These are phyloP conservation scores for Apoderus coryli DNA, from an alignment of 2,888 invertebrate genomes.

Conservation along the genomic window DNA sequence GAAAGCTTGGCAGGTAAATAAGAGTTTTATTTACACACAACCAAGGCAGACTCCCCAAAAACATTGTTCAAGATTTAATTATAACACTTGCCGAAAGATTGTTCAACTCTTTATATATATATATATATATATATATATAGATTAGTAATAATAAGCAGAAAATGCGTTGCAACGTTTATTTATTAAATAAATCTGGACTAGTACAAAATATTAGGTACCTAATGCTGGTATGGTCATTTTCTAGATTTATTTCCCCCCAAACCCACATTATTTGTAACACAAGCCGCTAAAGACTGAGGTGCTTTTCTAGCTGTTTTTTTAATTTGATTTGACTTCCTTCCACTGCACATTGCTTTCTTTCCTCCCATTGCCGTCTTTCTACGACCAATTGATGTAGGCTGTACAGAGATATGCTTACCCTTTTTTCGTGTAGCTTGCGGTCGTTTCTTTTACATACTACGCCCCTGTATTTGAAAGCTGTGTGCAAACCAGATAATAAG, in stretches of 20 bases:
- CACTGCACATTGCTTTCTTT: constrained; percentile 5
- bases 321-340: constrained; percentile 3
- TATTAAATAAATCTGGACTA: too few species aligned
- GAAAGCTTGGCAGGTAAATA: too few species aligned
- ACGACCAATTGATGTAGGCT: constrained; percentile 5
- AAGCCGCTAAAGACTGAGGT: not conserved
- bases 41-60: too few species aligned
- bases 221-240: not conserved
- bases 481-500: constrained; percentile 4
- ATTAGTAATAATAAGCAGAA: too few species aligned
- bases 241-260: constrained; percentile 3
- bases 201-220: constrained; percentile 1
- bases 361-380: constrained; percentile 5
- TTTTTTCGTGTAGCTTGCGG: constrained; percentile 6
- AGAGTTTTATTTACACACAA: too few species aligned
- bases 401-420: constrained; percentile 4
- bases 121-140: too few species aligned
- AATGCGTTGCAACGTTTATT: too few species aligned
- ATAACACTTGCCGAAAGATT: too few species aligned
- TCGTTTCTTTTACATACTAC: constrained; percentile 3
- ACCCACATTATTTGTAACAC: constrained; percentile 1
- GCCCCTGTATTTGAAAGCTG: constrained; percentile 5
- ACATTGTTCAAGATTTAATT: too few species aligned
- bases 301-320: constrained; percentile 2
- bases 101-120: too few species aligned